Evolutionary conservation across 2,797 vertebrate genomes (phyloP).

Genomic region (Micrastur ruficollis): DNA sequence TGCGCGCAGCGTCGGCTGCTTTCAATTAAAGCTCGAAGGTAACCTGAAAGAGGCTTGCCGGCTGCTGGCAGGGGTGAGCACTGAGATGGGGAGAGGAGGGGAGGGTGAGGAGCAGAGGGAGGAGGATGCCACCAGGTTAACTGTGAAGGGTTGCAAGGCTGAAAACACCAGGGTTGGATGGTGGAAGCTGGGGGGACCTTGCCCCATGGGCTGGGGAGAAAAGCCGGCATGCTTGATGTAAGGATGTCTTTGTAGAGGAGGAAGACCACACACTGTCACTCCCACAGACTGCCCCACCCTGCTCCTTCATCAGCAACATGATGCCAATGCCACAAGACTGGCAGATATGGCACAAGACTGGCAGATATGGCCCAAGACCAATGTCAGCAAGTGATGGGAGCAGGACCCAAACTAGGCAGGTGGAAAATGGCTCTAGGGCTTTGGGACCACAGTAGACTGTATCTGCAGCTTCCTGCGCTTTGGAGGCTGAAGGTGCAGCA

Average conservation of each 20-base stretch:
- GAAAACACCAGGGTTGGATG: accelerated
- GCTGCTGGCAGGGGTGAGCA: neutral
- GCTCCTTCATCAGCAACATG: neutral
- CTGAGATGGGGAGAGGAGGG: neutral
- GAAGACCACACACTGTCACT: accelerated
- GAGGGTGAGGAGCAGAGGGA: neutral
- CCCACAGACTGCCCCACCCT: neutral
- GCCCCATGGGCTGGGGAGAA: accelerated
- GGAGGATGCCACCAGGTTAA: neutral
- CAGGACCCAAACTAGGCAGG: neutral
- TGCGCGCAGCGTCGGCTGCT: neutral
- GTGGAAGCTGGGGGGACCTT: accelerated
- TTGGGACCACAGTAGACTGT: neutral
- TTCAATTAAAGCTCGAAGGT: slow-evolving; percentile 65
- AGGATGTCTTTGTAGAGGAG: neutral
- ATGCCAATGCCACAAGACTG: neutral
- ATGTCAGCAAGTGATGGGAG: neutral
- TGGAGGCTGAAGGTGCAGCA: neutral
- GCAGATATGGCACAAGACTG: neutral
- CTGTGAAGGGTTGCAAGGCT: neutral
- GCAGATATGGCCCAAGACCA: neutral
- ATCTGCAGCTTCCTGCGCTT: neutral
- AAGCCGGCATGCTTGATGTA: neutral
- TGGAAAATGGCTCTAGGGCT: neutral
- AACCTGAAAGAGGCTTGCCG: neutral